Conservation (phyloP, 2,888 invertebrate species). For the Acanthoscelides obtectus region DNA sequence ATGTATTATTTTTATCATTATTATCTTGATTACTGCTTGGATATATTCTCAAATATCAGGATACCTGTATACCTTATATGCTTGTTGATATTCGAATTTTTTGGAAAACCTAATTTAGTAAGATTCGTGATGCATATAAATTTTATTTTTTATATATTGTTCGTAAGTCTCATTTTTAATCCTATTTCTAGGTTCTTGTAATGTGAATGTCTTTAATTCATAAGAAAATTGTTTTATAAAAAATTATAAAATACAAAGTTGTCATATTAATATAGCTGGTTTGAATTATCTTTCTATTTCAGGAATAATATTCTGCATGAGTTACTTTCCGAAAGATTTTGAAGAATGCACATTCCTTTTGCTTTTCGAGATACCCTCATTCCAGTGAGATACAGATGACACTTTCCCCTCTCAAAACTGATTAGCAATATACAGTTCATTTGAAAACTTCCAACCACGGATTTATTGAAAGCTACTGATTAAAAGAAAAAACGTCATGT, state of each 20-base stretch:
- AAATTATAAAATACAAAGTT: not conserved
- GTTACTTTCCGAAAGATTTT: too few species aligned
- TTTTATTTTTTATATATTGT: not conserved
- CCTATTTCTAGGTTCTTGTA: not conserved
- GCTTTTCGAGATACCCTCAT: too few species aligned
- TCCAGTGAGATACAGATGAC: too few species aligned
- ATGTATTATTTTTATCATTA: not conserved
- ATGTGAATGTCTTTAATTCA: not conserved
- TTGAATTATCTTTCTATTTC: too few species aligned
- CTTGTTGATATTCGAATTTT: not conserved
- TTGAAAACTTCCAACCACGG: too few species aligned
- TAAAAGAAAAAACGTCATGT: too few species aligned
- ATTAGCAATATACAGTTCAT: too few species aligned
- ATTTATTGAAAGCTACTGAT: too few species aligned
- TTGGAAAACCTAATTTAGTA: not conserved
- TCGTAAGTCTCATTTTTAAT: not conserved
- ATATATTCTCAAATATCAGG: not conserved
- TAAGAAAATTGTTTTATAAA: not conserved
- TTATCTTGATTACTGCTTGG: not conserved
- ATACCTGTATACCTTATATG: not conserved
- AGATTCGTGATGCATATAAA: not conserved
- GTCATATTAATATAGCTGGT: not conserved
- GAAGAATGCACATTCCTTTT: too few species aligned
- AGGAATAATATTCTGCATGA: too few species aligned
- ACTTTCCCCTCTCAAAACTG: too few species aligned